Evolutionary conservation across 1,140 invertebrate species (phyloP).

Genomic region (Drosophila novamexicana): DNA sequence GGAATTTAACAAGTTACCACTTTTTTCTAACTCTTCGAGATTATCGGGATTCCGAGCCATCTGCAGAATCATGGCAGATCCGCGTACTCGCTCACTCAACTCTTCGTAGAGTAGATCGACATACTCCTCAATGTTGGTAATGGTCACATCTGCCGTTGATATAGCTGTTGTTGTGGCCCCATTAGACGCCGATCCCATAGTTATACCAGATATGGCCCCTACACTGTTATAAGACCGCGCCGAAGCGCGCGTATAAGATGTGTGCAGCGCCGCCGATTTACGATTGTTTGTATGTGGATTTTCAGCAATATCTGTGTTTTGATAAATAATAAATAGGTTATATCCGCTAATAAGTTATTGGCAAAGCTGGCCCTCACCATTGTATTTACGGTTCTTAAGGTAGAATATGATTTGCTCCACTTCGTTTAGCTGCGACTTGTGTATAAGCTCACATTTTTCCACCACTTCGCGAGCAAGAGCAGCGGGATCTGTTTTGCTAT

Average conservation of each 20-base stretch:
- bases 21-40: slow-evolving; percentile 95
- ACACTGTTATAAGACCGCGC: slow-evolving; percentile 57
- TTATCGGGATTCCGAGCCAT: slow-evolving; percentile 97
- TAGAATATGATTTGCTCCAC: slow-evolving; percentile 97
- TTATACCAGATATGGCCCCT: slow-evolving; percentile 47
- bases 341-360: neutral
- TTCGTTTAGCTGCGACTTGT: slow-evolving; percentile 92
- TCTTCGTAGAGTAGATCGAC: slow-evolving; percentile 99
- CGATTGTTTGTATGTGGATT: slow-evolving; percentile 69
- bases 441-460: slow-evolving; percentile 94
- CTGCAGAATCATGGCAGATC: slow-evolving; percentile 95
- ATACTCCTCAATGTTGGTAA: slow-evolving; percentile 96
- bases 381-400: slow-evolving; percentile 92
- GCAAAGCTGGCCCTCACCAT: slow-evolving; percentile 45
- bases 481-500: slow-evolving; percentile 91
- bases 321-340: neutral
- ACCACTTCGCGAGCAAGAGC: slow-evolving; percentile 94
- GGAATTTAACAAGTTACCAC: slow-evolving; percentile 87
- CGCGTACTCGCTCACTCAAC: slow-evolving; percentile 95
- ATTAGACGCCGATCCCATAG: slow-evolving; percentile 14
- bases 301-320: slow-evolving; percentile 66
- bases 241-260: slow-evolving; percentile 57
- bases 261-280: slow-evolving; percentile 62
- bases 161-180: slow-evolving; percentile 29
- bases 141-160: slow-evolving; percentile 86